Conservation (phyloP, 2,113 vertebrate genomes). For the Equus przewalskii region DNA sequence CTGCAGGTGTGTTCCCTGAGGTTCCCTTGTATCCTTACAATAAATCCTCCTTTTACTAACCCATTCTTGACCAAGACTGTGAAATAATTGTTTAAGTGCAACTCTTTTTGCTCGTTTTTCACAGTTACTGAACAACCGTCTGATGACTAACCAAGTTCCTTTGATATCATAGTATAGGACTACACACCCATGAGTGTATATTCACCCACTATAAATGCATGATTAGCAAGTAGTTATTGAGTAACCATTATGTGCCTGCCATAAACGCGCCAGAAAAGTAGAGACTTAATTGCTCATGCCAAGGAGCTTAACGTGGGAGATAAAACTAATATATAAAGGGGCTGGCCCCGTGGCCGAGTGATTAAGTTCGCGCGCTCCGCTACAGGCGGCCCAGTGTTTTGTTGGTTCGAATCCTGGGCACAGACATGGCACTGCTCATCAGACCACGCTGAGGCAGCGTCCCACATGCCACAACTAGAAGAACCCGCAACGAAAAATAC, state of each 20-base stretch:
- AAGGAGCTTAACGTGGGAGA: neutral
- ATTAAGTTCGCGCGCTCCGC: too few relatives aligned
- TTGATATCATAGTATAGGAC: neutral
- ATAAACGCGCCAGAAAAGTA: neutral
- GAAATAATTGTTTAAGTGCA: neutral
- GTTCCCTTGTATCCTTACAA: neutral
- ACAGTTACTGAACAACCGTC: neutral
- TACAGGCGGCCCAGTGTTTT: too few relatives aligned
- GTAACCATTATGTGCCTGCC: neutral
- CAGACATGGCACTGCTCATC: too few relatives aligned
- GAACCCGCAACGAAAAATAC: too few relatives aligned
- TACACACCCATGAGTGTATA: neutral
- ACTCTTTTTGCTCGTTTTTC: neutral
- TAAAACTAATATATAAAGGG: neutral
- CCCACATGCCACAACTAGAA: too few relatives aligned
- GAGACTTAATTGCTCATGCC: neutral
- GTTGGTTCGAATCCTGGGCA: too few relatives aligned
- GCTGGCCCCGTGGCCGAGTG: too few relatives aligned
- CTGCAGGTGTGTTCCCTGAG: neutral
- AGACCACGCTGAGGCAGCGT: too few relatives aligned
- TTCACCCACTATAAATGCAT: neutral
- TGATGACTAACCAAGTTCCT: neutral
- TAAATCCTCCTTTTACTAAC: neutral
- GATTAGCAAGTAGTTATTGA: neutral
- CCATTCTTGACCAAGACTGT: neutral